These are phyloP conservation scores for Malurus cyaneus DNA, from an alignment of 2,113 vertebrate genomes.

Conservation along the genomic window DNA sequence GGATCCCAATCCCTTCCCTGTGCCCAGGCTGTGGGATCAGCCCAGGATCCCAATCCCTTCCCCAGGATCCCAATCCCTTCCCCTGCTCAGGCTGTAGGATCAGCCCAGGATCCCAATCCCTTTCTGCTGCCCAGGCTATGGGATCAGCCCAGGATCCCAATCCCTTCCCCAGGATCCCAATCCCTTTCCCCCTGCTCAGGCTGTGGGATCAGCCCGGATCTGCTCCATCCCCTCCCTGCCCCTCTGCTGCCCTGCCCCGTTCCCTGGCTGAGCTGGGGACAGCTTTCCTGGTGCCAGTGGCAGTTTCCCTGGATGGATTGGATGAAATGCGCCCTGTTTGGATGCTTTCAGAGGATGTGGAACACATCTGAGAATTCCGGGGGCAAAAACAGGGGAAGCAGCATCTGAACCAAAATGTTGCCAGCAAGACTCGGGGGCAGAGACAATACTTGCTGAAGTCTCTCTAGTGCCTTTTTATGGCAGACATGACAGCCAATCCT, in stretches of 20 bases:
- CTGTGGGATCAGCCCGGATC: background rate
- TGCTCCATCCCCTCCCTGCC: background rate
- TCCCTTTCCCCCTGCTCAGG: no score
- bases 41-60: no score
- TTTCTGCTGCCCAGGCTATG: background rate
- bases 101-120: no score
- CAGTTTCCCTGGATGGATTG: background rate
- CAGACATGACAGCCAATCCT: slow-evolving; percentile 88
- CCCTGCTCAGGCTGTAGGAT: no score
- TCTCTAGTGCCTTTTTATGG: slow-evolving; percentile 81
- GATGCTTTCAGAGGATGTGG: slow-evolving; percentile 32
- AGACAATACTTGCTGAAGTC: slow-evolving; percentile 84
- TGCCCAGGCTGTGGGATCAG: background rate
- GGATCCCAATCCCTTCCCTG: background rate
- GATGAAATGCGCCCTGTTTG: slow-evolving; percentile 42
- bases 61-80: no score
- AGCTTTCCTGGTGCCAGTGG: background rate
- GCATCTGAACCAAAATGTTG: slow-evolving; percentile 33
- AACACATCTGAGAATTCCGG: slow-evolving; percentile 21
- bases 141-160: background rate
- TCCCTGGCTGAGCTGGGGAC: background rate
- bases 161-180: no score
- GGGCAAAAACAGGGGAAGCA: slow-evolving; percentile 33
- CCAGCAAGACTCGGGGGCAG: slow-evolving; percentile 69
- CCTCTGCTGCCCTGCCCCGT: background rate